Base-by-base conservation (phyloP, 2,113 vertebrate species). In the Aix galericulata region DNA sequence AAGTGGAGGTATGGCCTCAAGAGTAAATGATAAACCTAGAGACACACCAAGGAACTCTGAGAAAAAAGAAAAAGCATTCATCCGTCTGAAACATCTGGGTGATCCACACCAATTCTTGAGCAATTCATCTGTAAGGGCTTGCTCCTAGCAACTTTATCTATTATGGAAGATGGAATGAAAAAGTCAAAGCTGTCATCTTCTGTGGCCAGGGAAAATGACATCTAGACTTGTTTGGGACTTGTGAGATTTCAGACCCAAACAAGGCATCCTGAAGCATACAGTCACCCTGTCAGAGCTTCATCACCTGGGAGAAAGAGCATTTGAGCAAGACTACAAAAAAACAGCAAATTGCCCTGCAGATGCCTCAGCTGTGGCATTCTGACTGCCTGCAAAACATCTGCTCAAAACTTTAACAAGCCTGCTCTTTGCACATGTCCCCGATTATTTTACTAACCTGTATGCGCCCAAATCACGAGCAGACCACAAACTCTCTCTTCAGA, bases 61-160 rank as follows among this genome's bases (percentile, higher is more conserved):
- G 29, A 26, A 29, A 5, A 8, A 64, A 32, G 10, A 15, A 56
- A 21, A 62, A 10, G 20, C 2, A 6, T 74, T 67, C 8, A 15
- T 31, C 17, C 40, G 72, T 21, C 58, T 63, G 36, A 34, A 82
- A 34, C 9, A 40, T 8, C 15, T 11, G 6, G 7, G 14, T 60
- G 50, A 81, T 18, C 14, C 44, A 6, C 17, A 26, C 13, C 27
- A 32, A 31, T 32, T n/a, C 27, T 6, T 36, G 38, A 78, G 52
- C 56, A 79, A 71, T 27, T 22, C 23, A 56, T 13, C 7, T 32
- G 31, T 7, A 67, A 82, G 53, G 16, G 27, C 27, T 4, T 48
- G 29, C 8, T 1, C 1, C 36, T 9, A 40, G 8, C 22, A 38
- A 36, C 34, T 58, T 58, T 3, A 7, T 11, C 31, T 12, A 1